Conservation (phyloP, 2,888 invertebrate genomes). For the Baronia brevicornis region DNA sequence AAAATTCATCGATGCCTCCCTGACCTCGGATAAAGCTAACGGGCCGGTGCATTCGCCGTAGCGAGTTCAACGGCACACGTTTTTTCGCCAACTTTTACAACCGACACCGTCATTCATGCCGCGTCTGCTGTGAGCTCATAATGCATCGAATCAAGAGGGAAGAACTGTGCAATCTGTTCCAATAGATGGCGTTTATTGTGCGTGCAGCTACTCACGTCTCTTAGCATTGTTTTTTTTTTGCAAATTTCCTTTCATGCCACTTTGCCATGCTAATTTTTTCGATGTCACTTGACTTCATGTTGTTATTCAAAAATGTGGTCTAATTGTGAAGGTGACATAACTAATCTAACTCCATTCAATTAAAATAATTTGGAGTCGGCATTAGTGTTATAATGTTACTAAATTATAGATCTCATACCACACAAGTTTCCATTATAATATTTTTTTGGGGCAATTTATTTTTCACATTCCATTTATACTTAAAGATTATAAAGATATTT, state of each 20-base stretch:
- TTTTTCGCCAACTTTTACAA: slow-evolving; percentile 52
- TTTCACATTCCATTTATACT: too few relatives aligned
- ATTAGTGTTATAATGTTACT: too few relatives aligned
- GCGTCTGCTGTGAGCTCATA: slow-evolving; percentile 17
- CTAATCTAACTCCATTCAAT: slow-evolving; percentile 1
- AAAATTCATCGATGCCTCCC: slow-evolving; percentile 36
- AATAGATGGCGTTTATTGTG: slow-evolving; percentile 9
- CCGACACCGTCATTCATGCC: slow-evolving; percentile 39
- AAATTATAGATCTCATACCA: too few relatives aligned
- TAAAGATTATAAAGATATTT: too few relatives aligned
- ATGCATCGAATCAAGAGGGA: slow-evolving; percentile 21
- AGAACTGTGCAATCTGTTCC: slow-evolving; percentile 2
- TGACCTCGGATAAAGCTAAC: slow-evolving; percentile 67
- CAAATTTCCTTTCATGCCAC: slow-evolving; percentile 1
- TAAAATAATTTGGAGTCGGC: too few relatives aligned
- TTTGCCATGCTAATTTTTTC: too few relatives aligned
- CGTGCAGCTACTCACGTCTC: neutral
- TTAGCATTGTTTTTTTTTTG: slow-evolving; percentile 1
- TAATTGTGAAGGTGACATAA: slow-evolving; percentile 2
- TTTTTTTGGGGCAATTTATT: too few relatives aligned
- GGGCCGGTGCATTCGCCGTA: slow-evolving; percentile 54
- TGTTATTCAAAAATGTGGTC: too few relatives aligned
- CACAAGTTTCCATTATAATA: too few relatives aligned
- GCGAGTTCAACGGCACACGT: slow-evolving; percentile 56
- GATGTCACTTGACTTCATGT: too few relatives aligned